Evolutionary conservation across 2,888 invertebrate species (phyloP), one percentile per base, ranked within the genome.

Genomic region (Pogonocherus hispidulus): DNA sequence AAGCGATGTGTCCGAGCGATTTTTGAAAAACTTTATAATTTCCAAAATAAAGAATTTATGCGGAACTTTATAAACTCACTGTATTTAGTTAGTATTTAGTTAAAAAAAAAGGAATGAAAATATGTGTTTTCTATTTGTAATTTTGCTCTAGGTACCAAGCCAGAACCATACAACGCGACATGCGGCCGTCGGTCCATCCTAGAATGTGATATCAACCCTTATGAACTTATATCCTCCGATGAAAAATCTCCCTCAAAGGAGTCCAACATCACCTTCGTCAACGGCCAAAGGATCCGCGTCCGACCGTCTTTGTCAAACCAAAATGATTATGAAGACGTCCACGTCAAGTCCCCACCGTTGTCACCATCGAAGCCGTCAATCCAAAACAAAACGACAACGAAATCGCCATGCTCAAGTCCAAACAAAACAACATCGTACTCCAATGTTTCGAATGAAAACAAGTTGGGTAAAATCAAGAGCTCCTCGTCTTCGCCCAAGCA

Each of bases 181-280:
- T 74, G 80, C 60, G 83, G 86, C 11, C 83, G 92, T 49, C 91
- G 90, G 74, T 94, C 94, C 16, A 95, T 95, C 73, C 86, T 95
- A 46, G 92, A 94, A 78, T 95, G 94, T 86, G 91, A 93, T 83
- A 93, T 95, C 44, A 95, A 94, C 84, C 94, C 95, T 2, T 95
- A 95, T 82, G 93, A 94, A 74, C 87, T 95, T 81, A 91, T 94
- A 78, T 91, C 93, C 4, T 74, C 79, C 14, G 80, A 87, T 83
- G 71, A 80, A 83, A 71, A 80, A n/a, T 18, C 56, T 5, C 52
- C 51, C 20, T 54, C 66, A 47, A 76, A 77, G 70, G 78, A 78
- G 57, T 57, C 80, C 11, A 80, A 79, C 63, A 81, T 85, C 27
- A 83, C 83, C 9, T 73, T 83, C 46, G 81, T 85, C 8, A 84